These are phyloP conservation scores for Yponomeuta cagnagella DNA, from an alignment of 2,888 invertebrate species.

Conservation along the genomic window DNA sequence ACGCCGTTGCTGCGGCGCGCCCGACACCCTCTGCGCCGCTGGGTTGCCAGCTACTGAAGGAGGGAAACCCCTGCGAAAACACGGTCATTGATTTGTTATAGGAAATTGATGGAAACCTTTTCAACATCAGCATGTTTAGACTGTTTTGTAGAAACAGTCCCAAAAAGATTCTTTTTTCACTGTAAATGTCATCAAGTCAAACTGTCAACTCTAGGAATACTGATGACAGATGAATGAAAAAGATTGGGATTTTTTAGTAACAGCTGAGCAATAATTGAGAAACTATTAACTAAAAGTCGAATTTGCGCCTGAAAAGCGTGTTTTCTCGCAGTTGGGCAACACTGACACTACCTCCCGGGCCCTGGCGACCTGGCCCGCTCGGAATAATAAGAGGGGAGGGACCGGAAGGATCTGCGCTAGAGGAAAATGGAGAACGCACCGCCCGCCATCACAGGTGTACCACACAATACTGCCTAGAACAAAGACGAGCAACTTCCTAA, in stretches of 20 bases:
- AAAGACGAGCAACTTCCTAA: slow-evolving; percentile 1
- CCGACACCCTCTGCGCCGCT: slow-evolving; percentile 27
- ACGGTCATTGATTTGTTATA: background rate
- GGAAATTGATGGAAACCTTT: background rate
- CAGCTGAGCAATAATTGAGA: no score
- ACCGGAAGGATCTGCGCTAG: slow-evolving; percentile 12
- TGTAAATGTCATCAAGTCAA: no score
- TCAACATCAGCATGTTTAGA: no score
- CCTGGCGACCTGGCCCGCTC: slow-evolving; percentile 54
- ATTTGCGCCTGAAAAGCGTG: background rate
- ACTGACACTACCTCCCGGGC: slow-evolving; percentile 45
- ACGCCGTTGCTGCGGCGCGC: slow-evolving; percentile 34
- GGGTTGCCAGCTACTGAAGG: slow-evolving; percentile 33
- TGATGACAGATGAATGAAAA: no score
- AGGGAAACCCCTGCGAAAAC: background rate
- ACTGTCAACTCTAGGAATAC: no score
- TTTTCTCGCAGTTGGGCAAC: slow-evolving; percentile 33
- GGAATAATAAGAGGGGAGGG: slow-evolving; percentile 44
- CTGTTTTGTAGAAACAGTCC: no score
- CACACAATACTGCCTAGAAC: background rate
- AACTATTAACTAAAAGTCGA: background rate
- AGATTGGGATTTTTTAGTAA: no score
- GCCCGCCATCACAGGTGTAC: slow-evolving; percentile 11
- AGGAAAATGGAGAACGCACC: slow-evolving; percentile 11
- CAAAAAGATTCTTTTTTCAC: no score